Base-by-base conservation (phyloP, 1,140 invertebrate species). In the Maconellicoccus hirsutus region DNA sequence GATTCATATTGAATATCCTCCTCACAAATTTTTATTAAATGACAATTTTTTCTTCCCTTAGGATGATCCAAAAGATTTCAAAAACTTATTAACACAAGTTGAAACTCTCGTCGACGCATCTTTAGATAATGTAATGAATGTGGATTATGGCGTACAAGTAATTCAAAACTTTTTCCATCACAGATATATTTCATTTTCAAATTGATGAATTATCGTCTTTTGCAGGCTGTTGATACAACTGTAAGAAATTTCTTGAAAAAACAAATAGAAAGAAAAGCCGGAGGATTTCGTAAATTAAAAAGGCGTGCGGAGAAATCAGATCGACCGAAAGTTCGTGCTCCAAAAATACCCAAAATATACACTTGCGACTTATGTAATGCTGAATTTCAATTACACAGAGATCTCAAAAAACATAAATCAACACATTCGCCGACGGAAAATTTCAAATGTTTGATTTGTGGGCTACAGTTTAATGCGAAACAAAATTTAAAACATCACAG, bases 381-480 rank as follows among this genome's bases (percentile, higher is more conserved):
- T 4, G 21, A 3, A 2, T 70, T 70, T 14, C 7, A 70, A 33
- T 8, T 39, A 2, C 16, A 14, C 1, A 7, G 19, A 29, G 23
- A 70, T 38, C 23, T 33, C 6, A 7, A 8, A 2, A 29, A 70
- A 38, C 69, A 70, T 22, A 70, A 70, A 70, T 19, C 8, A 70
- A 33, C 26, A 19, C 69, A 70, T 29, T 33, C 16, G 6, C 25
- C 4, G 14, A 3, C 6, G 21, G 33, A 82, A 72, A 81, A 81
- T 0, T 80, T 78, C 59, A 76, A 77, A n/a, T 84, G 82, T 72
- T 78, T 78, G 6, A 76, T 78, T 63, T 83, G 82, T 74, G 69
- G 72, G 6, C 89, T 89, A 75, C 83, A 84, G 0, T 89, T 89
- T 75, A 87, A 86, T 0, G 79, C 82, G 39, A 83, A 82, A 70